Evolutionary conservation across 2,888 invertebrate genomes (phyloP).

Genomic region (Drosophila falleni): DNA sequence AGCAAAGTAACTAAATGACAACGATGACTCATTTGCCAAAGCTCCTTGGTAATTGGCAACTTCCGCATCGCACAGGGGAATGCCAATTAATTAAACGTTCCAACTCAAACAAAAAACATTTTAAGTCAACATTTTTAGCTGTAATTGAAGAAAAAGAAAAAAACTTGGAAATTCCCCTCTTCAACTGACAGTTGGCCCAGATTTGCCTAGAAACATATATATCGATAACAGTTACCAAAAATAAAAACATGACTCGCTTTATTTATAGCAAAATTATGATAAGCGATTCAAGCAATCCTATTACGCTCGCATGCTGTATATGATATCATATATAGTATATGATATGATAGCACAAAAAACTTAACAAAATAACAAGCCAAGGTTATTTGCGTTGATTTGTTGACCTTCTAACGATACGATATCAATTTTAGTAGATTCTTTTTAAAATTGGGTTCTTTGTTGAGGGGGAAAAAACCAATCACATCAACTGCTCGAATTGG

Average conservation of each 20-base stretch:
- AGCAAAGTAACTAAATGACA: constrained; percentile 35
- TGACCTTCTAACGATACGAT: not conserved
- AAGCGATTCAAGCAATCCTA: constrained; percentile 13
- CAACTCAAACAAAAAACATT: constrained; percentile 44
- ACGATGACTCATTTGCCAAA: constrained; percentile 42
- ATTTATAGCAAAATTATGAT: constrained; percentile 26
- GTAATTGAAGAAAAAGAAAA: constrained; percentile 32
- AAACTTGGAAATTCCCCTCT: constrained; percentile 10
- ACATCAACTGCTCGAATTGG: constrained; percentile 5
- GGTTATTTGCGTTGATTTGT: not conserved
- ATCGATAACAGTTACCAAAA: constrained; percentile 24
- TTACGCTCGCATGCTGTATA: constrained; percentile 4
- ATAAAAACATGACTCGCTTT: constrained; percentile 6
- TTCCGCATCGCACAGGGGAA: constrained; percentile 52
- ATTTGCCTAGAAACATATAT: constrained; percentile 13
- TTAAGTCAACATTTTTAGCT: constrained; percentile 40
- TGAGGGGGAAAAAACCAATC: not conserved
- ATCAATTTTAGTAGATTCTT: not conserved
- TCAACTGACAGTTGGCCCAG: constrained; percentile 23
- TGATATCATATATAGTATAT: constrained; percentile 18
- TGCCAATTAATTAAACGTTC: constrained; percentile 62
- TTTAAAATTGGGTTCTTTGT: not conserved
- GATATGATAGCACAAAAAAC: constrained; percentile 22
- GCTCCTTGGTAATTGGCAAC: constrained; percentile 63
- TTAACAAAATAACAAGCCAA: not conserved